Conservation (phyloP, 2,888 invertebrate genomes). For the Drepana falcataria region DNA sequence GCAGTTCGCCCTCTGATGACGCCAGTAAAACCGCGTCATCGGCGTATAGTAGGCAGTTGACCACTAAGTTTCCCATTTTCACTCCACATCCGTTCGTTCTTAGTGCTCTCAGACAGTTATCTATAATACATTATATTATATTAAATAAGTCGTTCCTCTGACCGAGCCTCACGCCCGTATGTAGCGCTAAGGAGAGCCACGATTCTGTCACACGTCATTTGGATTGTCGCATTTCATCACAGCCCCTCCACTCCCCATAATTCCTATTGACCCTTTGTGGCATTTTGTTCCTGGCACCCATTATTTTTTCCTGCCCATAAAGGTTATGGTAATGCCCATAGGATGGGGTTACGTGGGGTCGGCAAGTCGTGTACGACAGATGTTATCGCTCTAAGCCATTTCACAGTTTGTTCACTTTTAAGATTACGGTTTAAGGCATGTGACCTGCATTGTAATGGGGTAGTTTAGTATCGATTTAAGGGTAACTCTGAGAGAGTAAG, state of each 20-base stretch:
- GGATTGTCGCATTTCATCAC: slow-evolving; percentile 76
- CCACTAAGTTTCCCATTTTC: too few species aligned
- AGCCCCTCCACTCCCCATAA: slow-evolving; percentile 33
- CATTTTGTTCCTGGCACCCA: slow-evolving; percentile 54
- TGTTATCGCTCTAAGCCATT: slow-evolving; percentile 45
- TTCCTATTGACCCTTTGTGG: slow-evolving; percentile 52
- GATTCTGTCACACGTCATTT: slow-evolving; percentile 75
- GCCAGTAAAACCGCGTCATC: too few species aligned
- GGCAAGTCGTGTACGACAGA: slow-evolving; percentile 52
- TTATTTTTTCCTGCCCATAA: slow-evolving; percentile 70
- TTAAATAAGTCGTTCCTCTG: too few species aligned
- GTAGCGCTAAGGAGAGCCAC: slow-evolving; percentile 38
- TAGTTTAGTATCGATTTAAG: slow-evolving; percentile 5
- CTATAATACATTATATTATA: too few species aligned
- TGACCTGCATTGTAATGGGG: slow-evolving; percentile 41
- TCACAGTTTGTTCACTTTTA: slow-evolving; percentile 28
- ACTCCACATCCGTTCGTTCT: too few species aligned
- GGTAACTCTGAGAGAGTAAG: neutral
- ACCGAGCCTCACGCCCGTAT: slow-evolving; percentile 15
- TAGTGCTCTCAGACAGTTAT: too few species aligned
- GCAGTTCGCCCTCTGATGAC: too few species aligned
- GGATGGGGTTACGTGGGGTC: slow-evolving; percentile 56
- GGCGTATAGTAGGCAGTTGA: too few species aligned
- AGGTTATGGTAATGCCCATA: slow-evolving; percentile 67
- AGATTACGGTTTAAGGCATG: slow-evolving; percentile 30